Evolutionary conservation across 2,797 vertebrate genomes (phyloP).

Genomic region (Carduelis carduelis): DNA sequence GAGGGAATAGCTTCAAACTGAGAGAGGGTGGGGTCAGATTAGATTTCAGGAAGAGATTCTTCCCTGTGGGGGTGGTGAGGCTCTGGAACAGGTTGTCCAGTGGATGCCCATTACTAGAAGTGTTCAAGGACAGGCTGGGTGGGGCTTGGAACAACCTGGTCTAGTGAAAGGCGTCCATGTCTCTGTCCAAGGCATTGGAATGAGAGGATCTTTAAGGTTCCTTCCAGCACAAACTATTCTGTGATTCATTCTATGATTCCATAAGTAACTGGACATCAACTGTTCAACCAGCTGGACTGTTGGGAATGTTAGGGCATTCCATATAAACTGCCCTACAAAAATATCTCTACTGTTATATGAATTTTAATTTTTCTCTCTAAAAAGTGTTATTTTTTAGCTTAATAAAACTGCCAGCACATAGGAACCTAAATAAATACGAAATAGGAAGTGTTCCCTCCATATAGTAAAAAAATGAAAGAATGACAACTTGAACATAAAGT

Average conservation of each 20-base stretch:
- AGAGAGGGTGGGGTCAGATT: background rate
- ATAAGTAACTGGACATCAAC: background rate
- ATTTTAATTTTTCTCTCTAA: background rate
- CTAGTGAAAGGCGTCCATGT: background rate
- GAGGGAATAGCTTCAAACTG: background rate
- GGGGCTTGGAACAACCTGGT: background rate
- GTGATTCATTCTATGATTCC: background rate
- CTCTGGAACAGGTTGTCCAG: background rate
- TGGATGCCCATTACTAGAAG: background rate
- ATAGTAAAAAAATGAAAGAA: background rate
- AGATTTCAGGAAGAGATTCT: background rate
- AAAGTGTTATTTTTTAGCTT: background rate
- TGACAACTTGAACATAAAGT: background rate
- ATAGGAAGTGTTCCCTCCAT: background rate
- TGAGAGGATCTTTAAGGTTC: background rate
- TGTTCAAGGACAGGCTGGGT: background rate
- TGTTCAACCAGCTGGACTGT: background rate
- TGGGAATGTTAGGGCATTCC: background rate
- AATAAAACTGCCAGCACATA: background rate
- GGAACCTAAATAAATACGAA: background rate
- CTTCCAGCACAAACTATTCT: background rate
- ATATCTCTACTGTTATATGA: background rate
- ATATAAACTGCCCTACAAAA: background rate
- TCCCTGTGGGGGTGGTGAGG: background rate
- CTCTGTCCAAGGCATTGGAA: background rate